These are phyloP conservation scores for Nipponacmea schrenckii DNA, from an alignment of 2,888 invertebrate genomes.

Conservation along the genomic window DNA sequence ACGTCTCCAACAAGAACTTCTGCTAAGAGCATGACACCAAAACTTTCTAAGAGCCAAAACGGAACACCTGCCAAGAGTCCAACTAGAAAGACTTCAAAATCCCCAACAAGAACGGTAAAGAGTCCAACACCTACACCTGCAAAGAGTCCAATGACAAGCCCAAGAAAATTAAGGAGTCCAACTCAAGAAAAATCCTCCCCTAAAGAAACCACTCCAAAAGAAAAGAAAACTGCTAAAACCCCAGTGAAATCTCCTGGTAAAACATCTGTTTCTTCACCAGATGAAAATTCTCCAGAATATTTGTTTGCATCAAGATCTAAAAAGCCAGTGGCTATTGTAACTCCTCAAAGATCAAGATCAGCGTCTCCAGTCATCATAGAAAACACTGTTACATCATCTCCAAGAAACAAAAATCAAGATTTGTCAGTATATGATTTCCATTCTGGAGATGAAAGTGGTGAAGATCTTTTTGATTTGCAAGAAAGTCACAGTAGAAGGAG, in stretches of 20 bases:
- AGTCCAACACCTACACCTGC: background rate
- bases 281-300: constrained; percentile 1
- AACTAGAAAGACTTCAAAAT: constrained; percentile 10
- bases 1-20: constrained; percentile 8
- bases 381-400: background rate
- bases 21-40: background rate
- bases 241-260: constrained; percentile 16
- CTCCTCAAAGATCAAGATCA: constrained; percentile 23
- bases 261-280: constrained; percentile 13
- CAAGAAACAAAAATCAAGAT: background rate
- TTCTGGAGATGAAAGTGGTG: constrained; percentile 1
- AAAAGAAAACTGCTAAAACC: constrained; percentile 11
- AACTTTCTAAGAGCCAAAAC: background rate
- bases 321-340: constrained; percentile 14
- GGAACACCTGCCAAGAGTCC: background rate
- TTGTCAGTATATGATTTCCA: background rate
- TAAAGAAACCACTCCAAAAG: background rate
- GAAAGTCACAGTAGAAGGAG: background rate
- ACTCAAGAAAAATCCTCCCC: constrained; percentile 15
- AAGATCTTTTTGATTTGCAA: constrained; percentile 7
- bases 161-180: constrained; percentile 14
- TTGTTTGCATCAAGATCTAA: constrained; percentile 14
- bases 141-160: constrained; percentile 11
- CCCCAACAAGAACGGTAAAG: background rate
- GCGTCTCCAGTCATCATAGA: constrained; percentile 20